Evolutionary conservation across 2,797 vertebrate species (phyloP), one percentile per base, ranked within the genome.

Genomic region (Onychomys arenicola): DNA sequence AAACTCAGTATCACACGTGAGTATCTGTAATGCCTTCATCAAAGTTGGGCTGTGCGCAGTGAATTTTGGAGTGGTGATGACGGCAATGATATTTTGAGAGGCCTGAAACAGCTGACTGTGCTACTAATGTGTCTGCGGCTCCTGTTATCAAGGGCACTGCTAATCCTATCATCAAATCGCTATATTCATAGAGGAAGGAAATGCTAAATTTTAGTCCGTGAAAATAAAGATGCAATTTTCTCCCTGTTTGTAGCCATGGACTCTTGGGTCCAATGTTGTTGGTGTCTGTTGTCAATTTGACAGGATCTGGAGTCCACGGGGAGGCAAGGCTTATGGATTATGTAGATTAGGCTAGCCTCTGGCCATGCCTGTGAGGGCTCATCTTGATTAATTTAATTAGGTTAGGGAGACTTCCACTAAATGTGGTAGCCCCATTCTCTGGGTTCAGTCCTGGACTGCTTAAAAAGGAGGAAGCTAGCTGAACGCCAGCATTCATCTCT

Each of bases 1-100:
- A 85, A 59, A 69, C 25, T 76, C 12, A 9, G 67, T 55, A 67
- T 57, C n/a, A 63, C 46, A 86, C 11, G 16, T 29, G 46, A 27
- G 57, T 87, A 21, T 88, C 80, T 87, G 12, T 49, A 85, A 85
- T 13, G 17, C 11, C 75, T 69, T 71, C 93, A 69, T 69, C 59
- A 55, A 55, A 69, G 80, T 69, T 14, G 34, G 75, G 75, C 10
- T 5, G 19, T 4, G n/a, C 21, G 37, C 16, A 32, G 49, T 34
- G 92, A 81, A 91, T 75, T 95, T 73, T 89, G 46, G n/a, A 91
- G 34, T 21, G 25, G 61, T 52, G 14, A 40, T 77, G 88, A 67
- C 6, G 63, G 6, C 55, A 17, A 69, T 76, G 91, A 46, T 69
- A 90, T 95, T 92, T 63, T 93, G 85, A 92, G 65, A 93, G 59